Conservation (phyloP, 2,797 vertebrate genomes). For the Eulemur mongoz region DNA sequence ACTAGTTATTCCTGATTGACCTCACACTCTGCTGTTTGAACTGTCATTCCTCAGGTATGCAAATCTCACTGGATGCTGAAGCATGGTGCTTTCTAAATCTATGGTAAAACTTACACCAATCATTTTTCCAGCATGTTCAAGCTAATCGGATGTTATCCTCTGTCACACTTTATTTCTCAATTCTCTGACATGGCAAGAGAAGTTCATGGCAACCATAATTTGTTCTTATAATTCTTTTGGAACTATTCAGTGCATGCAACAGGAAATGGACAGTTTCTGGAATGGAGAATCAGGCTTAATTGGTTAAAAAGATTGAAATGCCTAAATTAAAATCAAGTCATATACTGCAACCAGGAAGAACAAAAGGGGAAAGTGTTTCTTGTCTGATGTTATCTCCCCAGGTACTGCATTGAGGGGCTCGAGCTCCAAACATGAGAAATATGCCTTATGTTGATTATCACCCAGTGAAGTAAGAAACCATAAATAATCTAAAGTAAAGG, state of each 20-base stretch:
- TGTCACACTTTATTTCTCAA: slow-evolving; percentile 80
- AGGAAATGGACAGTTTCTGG: slow-evolving; percentile 79
- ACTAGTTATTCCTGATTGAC: slow-evolving; percentile 84
- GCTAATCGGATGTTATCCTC: slow-evolving; percentile 81
- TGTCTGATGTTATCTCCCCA: slow-evolving; percentile 65
- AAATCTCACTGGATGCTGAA: slow-evolving; percentile 81
- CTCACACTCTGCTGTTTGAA: slow-evolving; percentile 83
- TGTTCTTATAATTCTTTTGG: slow-evolving; percentile 84
- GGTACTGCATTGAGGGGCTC: slow-evolving; percentile 29
- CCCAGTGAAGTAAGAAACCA: slow-evolving; percentile 76
- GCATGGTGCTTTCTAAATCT: slow-evolving; percentile 76
- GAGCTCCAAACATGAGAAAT: slow-evolving; percentile 77
- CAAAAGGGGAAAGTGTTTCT: slow-evolving; percentile 46
- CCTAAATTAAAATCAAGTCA: slow-evolving; percentile 84
- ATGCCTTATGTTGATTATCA: slow-evolving; percentile 72
- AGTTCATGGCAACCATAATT: slow-evolving; percentile 85
- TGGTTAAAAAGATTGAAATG: slow-evolving; percentile 76
- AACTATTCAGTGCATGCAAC: slow-evolving; percentile 84
- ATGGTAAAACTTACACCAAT: slow-evolving; percentile 64
- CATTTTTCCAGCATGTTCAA: slow-evolving; percentile 75
- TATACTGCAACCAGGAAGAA: slow-evolving; percentile 58
- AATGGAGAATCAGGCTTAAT: slow-evolving; percentile 84
- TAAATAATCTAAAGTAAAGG: slow-evolving; percentile 76
- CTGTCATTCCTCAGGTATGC: slow-evolving; percentile 83
- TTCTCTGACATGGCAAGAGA: slow-evolving; percentile 79